These are phyloP conservation scores for Pleuronectes platessa DNA, from an alignment of 2,113 vertebrate genomes.

Conservation along the genomic window DNA sequence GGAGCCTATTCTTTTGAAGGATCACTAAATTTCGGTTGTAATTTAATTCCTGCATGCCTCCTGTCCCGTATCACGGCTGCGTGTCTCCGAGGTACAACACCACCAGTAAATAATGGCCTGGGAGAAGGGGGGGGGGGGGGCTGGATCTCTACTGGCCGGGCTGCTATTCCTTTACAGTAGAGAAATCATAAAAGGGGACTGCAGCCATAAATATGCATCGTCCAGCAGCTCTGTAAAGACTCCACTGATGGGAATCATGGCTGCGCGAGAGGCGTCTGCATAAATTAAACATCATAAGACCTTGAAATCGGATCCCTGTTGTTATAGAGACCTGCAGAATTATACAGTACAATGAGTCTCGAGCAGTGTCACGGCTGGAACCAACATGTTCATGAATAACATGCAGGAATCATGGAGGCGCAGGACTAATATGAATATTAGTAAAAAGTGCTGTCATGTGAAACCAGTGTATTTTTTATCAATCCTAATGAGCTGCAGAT, in stretches of 20 bases:
- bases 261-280: constrained; percentile 29
- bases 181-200: constrained; percentile 67
- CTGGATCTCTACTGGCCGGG: constrained; percentile 57
- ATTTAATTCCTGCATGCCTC: constrained; percentile 78
- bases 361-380: not conserved
- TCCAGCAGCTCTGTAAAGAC: constrained; percentile 54
- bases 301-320: constrained; percentile 54
- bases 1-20: constrained; percentile 77
- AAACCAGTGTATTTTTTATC: too few relatives aligned
- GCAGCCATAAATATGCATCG: constrained; percentile 67
- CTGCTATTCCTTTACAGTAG: constrained; percentile 73
- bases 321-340: constrained; percentile 50
- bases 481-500: too few relatives aligned
- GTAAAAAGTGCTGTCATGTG: too few relatives aligned
- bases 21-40: constrained; percentile 79
- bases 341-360: not conserved
- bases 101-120: constrained; percentile 75
- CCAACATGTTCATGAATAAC: not conserved
- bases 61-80: constrained; percentile 68
- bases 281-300: constrained; percentile 57
- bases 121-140: constrained; percentile 14
- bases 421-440: too few relatives aligned
- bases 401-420: not conserved
- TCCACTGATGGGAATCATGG: constrained; percentile 62
- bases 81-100: constrained; percentile 68